Evolutionary conservation across 2,888 invertebrate species (phyloP), one percentile per base, ranked within the genome.

Genomic region (Alviniconcha strummeri): DNA sequence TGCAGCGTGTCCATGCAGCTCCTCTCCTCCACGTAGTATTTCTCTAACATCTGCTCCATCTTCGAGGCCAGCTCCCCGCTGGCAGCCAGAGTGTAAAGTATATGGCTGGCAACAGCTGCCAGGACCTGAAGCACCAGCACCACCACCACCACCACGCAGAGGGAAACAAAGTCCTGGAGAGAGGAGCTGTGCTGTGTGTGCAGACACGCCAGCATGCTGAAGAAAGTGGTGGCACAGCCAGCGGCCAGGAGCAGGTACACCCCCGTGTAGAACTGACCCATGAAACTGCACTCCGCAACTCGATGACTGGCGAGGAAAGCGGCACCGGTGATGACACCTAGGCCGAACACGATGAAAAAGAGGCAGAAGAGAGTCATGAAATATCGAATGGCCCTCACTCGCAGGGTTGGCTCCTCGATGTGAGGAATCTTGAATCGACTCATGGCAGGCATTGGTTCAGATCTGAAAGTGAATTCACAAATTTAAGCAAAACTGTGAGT

Each of bases 301-400:
- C 71, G 36, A 71, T 67, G 19, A 36, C 77, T 11, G n/a, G 36
- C 52, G 6, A 84, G 56, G 71, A 80, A 19, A 9, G 67, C 80
- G 4, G 71, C 69, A 17, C 75, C 3, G 17, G 11, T 17, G 56
- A 76, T 69, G 54, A 81, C 80, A 0, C 69, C 71, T 11, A 81
- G 0, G 56, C 81, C 81, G 6, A 75, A 81, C n/a, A 84, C 19
- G n/a, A 67, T 19, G 81, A 74, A 84, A 64, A 84, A 52, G 77
- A 57, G 56, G 57, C 75, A 81, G 67, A 84, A 80, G 13, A 84
- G 17, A 56, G 80, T 56, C 52, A 80, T 75, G 71, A 84, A 84
- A 56, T 84, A 81, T 17, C 80, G 80, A 6, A 71, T 55, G 54
- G 76, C 77, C 76, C 60, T 69, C n/a, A 76, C 54, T 5, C 84